A percentile compares a stretch with the other conserved stretches of the same genome.
Conservation (phyloP, 2,113 vertebrate genomes). For the Excalfactoria chinensis region DNA sequence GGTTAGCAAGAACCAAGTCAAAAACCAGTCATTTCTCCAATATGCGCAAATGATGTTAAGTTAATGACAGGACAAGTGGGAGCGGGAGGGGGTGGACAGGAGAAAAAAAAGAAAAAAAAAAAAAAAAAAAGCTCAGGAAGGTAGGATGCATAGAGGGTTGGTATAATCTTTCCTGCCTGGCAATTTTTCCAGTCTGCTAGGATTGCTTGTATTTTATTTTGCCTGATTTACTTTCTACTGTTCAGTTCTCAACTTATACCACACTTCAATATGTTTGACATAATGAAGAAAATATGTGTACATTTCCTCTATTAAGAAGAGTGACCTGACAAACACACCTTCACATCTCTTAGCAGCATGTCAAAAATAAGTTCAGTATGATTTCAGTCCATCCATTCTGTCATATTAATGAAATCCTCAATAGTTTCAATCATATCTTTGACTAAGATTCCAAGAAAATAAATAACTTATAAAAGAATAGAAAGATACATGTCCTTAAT, state of each 20-base stretch:
- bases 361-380: constrained; percentile 47
- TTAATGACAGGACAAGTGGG: no score
- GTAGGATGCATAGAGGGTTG: neutral
- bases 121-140: neutral
- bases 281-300: constrained; percentile 15
- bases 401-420: constrained; percentile 53
- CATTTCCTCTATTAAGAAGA: constrained; percentile 23
- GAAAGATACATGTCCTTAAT: neutral
- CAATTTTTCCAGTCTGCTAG: neutral
- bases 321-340: constrained; percentile 20
- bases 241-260: neutral
- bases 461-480: neutral
- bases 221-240: neutral
- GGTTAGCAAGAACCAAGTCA: neutral
- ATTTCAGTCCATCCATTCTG: constrained; percentile 6
- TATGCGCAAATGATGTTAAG: neutral
- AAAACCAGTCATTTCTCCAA: neutral
- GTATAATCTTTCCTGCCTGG: neutral
- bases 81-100: no score
- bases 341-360: constrained; percentile 5
- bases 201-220: neutral
- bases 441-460: constrained; percentile 6
- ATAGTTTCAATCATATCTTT: constrained; percentile 21
- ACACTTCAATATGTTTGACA: neutral
- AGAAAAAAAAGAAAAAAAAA: neutral